Conservation (phyloP, 1,140 invertebrate species). For the Trichoplusia ni region DNA sequence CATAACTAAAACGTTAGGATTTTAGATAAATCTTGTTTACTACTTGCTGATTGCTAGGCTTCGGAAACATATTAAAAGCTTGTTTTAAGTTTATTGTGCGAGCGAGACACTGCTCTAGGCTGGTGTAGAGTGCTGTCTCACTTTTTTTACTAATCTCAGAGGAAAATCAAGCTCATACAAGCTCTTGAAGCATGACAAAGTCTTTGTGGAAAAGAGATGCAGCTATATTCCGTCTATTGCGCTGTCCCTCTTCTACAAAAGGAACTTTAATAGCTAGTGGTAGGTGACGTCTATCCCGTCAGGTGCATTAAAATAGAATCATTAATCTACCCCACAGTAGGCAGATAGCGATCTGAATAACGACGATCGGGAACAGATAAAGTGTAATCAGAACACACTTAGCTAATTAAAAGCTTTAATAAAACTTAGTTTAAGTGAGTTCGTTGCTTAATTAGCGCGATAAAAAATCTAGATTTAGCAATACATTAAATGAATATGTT, state of each 20-base stretch:
- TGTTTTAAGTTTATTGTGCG: too few species aligned
- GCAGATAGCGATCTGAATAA: constrained; percentile 36
- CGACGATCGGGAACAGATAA: constrained; percentile 47
- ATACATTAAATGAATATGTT: too few species aligned
- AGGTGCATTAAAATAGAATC: not conserved
- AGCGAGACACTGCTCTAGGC: not conserved
- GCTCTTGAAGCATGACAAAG: too few species aligned
- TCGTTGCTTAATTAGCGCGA: not conserved
- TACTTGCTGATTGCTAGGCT: not conserved
- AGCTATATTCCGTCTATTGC: too few species aligned
- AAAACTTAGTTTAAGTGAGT: not conserved
- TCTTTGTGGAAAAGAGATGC: too few species aligned
- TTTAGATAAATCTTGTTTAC: not conserved
- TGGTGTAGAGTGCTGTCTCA: not conserved
- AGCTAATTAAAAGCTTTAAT: constrained; percentile 43
- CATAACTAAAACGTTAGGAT: not conserved
- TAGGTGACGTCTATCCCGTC: not conserved
- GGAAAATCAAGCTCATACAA: too few species aligned
- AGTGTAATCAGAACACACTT: constrained; percentile 43
- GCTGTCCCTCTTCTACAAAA: too few species aligned
- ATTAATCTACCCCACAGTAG: constrained; percentile 30
- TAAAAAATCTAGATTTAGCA: not conserved
- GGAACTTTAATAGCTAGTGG: too few species aligned
- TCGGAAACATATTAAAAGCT: too few species aligned
- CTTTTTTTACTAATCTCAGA: too few species aligned